Evolutionary conservation across 2,888 invertebrate genomes (phyloP).

Genomic region (Ectemnius lituratus): DNA sequence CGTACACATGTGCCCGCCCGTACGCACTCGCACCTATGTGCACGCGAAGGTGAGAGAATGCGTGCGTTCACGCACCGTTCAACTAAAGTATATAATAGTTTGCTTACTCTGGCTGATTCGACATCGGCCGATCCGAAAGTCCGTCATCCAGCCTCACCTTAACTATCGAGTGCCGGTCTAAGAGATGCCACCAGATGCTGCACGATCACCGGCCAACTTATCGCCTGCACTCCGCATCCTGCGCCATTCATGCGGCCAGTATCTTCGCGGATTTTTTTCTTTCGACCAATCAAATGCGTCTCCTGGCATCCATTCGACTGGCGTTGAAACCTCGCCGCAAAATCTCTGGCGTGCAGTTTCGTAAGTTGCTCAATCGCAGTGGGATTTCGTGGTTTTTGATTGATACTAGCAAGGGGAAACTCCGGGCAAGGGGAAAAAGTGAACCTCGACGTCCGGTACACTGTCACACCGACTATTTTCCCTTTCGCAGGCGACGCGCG

Average conservation of each 20-base stretch:
- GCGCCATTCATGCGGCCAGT: conserved; percentile 36
- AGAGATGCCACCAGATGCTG: background rate
- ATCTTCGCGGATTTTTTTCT: conserved; percentile 69
- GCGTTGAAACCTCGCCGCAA: conserved; percentile 36
- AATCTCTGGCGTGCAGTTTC: no score
- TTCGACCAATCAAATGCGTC: conserved; percentile 64
- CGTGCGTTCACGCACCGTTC: background rate
- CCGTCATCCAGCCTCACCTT: background rate
- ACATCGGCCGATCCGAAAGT: background rate
- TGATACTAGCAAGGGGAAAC: conserved; percentile 28
- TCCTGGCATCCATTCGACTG: conserved; percentile 37
- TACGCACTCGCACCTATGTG: conserved; percentile 29
- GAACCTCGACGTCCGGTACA: conserved; percentile 12
- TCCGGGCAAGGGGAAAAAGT: conserved; percentile 15
- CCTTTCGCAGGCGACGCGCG: conserved; percentile 47
- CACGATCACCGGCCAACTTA: conserved; percentile 18
- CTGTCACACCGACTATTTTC: conserved; percentile 43
- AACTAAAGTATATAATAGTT: background rate
- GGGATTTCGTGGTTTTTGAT: no score
- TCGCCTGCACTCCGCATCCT: conserved; percentile 35
- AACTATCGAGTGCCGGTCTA: background rate
- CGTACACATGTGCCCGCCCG: background rate
- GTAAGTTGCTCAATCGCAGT: no score
- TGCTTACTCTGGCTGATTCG: conserved; percentile 27
- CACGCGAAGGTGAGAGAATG: conserved; percentile 5